A percentile compares a stretch with the other conserved stretches of the same genome.
Conservation (phyloP, 1,140 invertebrate genomes). For the Notospermus geniculatus region DNA sequence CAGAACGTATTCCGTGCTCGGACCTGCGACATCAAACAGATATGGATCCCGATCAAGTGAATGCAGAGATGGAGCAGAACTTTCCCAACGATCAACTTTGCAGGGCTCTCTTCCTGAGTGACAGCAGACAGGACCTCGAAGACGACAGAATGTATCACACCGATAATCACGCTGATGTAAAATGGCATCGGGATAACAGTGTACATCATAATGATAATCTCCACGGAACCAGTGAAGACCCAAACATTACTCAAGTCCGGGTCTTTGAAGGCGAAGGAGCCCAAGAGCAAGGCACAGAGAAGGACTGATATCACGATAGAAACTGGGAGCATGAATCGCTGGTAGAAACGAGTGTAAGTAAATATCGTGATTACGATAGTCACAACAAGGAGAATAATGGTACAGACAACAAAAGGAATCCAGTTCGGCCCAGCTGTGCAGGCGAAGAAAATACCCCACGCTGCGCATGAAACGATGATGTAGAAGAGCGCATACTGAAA, state of each 20-base stretch:
- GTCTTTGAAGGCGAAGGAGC: slow-evolving; percentile 41
- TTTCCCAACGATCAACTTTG: slow-evolving; percentile 60
- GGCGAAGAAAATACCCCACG: slow-evolving; percentile 71
- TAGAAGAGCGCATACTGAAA: slow-evolving; percentile 78
- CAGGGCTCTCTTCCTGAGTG: slow-evolving; percentile 28
- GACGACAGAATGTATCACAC: slow-evolving; percentile 73
- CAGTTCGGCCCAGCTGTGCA: slow-evolving; percentile 32
- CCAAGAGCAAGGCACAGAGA: slow-evolving; percentile 66
- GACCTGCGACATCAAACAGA: slow-evolving; percentile 80
- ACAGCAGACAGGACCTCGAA: slow-evolving; percentile 67
- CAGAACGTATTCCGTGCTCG: slow-evolving; percentile 92
- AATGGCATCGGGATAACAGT: slow-evolving; percentile 88
- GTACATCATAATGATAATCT: slow-evolving; percentile 87
- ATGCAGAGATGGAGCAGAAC: slow-evolving; percentile 82
- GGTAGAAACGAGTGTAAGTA: slow-evolving; percentile 66
- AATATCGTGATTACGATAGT: slow-evolving; percentile 36
- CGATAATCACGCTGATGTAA: slow-evolving; percentile 76
- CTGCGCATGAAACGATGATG: slow-evolving; percentile 67
- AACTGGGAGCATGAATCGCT: slow-evolving; percentile 64
- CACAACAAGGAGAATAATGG: slow-evolving; percentile 43
- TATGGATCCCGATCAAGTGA: slow-evolving; percentile 89
- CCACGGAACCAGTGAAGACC: slow-evolving; percentile 79
- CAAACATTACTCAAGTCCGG: slow-evolving; percentile 64
- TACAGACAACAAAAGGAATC: slow-evolving; percentile 39
- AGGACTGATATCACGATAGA: slow-evolving; percentile 67